These are phyloP conservation scores for Eustalomyia histrio DNA, from an alignment of 2,888 invertebrate species.

Conservation along the genomic window DNA sequence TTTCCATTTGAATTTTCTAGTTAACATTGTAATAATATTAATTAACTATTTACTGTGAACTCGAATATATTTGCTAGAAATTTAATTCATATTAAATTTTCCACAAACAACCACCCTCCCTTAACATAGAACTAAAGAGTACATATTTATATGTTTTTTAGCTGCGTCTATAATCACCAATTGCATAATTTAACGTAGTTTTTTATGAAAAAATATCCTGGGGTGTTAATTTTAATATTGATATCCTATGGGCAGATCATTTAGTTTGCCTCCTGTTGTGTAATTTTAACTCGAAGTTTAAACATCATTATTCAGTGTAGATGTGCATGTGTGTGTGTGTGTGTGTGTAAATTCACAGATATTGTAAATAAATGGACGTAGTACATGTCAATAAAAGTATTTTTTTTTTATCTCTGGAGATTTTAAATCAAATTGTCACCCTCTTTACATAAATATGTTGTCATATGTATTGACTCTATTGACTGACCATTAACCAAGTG, in stretches of 20 bases:
- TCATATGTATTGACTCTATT: slow-evolving; percentile 20
- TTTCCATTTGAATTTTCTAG: not conserved
- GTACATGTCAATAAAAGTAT: slow-evolving; percentile 5
- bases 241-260: slow-evolving; percentile 48
- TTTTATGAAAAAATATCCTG: slow-evolving; percentile 33
- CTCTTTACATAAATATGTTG: slow-evolving; percentile 28
- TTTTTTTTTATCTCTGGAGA: slow-evolving; percentile 41
- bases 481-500: slow-evolving; percentile 43
- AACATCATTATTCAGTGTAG: slow-evolving; percentile 23
- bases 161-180: no score
- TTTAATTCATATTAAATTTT: not conserved
- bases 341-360: not conserved
- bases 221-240: slow-evolving; percentile 50
- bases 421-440: slow-evolving; percentile 50
- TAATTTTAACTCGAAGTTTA: slow-evolving; percentile 30
- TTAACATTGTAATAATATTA: not conserved
- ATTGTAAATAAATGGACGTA: slow-evolving; percentile 11
- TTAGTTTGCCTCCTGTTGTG: slow-evolving; percentile 48
- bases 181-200: not conserved
- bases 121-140: not conserved
- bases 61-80: not conserved
- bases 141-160: no score
- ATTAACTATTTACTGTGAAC: not conserved
- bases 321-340: not conserved
- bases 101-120: not conserved